These are phyloP conservation scores for Chamaea fasciata DNA, from an alignment of 2,113 vertebrate species.

Conservation along the genomic window DNA sequence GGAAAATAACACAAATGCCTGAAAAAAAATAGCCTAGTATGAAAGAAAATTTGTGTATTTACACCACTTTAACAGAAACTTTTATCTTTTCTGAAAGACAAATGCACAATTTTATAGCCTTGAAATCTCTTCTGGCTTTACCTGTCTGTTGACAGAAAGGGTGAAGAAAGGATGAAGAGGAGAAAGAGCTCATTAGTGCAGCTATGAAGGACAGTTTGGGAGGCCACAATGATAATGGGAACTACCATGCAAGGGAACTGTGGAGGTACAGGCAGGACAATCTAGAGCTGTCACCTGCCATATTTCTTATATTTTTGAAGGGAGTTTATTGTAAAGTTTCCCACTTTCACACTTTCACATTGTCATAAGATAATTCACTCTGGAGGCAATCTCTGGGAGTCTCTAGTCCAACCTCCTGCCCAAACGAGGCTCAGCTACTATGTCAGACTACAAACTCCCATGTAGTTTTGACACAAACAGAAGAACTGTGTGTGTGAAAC, in stretches of 20 bases:
- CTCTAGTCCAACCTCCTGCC: background rate
- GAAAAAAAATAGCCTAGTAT: background rate
- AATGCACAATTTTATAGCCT: background rate
- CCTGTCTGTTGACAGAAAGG: background rate
- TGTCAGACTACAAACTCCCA: background rate
- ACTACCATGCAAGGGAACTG: background rate
- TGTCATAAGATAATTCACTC: background rate
- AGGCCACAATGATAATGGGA: background rate
- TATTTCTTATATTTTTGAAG: background rate
- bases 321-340: background rate
- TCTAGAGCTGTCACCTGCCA: background rate
- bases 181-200: background rate
- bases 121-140: background rate
- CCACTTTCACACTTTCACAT: background rate
- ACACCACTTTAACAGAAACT: background rate
- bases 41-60: background rate
- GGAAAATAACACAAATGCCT: background rate
- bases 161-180: background rate
- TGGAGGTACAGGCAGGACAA: rapidly evolving
- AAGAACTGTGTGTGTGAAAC: background rate
- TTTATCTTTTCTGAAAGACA: background rate
- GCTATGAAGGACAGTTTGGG: background rate
- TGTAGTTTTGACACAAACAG: background rate
- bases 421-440: rapidly evolving
- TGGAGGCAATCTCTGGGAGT: background rate